Percentiles rank a stretch among this genome's conserved stretches.
These are phyloP conservation scores for Tipula unca DNA, from an alignment of 2,888 invertebrate species.

Conservation along the genomic window DNA sequence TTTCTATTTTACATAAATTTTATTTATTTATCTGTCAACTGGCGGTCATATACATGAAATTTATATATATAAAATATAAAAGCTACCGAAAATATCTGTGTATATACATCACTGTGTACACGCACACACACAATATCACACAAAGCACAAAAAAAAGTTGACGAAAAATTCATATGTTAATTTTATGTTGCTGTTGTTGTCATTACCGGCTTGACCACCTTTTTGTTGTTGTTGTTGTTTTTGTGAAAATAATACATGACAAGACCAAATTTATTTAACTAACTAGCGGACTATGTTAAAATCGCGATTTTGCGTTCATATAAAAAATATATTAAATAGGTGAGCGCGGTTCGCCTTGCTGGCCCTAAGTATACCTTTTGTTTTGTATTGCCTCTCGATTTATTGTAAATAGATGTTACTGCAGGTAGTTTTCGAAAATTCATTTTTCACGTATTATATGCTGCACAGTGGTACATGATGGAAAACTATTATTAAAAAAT, in stretches of 20 bases:
- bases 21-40: constrained; percentile 8
- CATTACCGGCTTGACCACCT: background rate
- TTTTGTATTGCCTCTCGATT: no score
- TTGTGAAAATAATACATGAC: background rate
- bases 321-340: no score
- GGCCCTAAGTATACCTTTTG: no score
- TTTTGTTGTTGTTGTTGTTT: no score
- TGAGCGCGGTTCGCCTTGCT: no score
- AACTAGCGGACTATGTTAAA: no score
- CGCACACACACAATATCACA: background rate
- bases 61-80: background rate
- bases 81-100: background rate
- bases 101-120: background rate
- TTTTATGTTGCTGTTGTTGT: background rate
- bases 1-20: background rate
- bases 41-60: background rate
- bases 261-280: background rate
- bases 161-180: background rate
- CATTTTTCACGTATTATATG: no score
- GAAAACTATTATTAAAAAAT: no score
- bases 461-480: no score
- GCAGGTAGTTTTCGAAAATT: no score
- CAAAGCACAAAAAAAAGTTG: background rate
- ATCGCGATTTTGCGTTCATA: no score
- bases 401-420: no score